Conservation (phyloP, 2,113 vertebrate species). For the Pelobates fuscus region DNA sequence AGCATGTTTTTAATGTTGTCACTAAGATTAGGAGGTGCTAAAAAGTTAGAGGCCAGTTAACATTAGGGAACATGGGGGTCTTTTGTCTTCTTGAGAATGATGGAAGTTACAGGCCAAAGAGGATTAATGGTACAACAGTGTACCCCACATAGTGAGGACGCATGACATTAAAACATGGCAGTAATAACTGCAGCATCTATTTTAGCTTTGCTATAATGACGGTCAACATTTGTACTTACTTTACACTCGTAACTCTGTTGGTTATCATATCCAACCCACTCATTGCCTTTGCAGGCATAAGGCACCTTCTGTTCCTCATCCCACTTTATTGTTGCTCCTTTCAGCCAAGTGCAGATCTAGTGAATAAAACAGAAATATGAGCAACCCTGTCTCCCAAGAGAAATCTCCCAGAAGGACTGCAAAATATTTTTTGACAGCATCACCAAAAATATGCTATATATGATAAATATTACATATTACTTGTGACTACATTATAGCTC, state of each 20-base stretch:
- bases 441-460: not conserved
- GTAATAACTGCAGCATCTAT: not conserved
- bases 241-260: constrained; percentile 71
- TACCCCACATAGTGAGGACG: not conserved
- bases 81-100: too few relatives aligned
- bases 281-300: constrained; percentile 69
- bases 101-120: too few relatives aligned
- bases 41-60: too few relatives aligned
- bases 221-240: constrained; percentile 55
- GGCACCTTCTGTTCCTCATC: constrained; percentile 77
- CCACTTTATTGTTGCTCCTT: constrained; percentile 63
- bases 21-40: too few relatives aligned
- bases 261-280: constrained; percentile 81
- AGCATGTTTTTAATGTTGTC: too few relatives aligned
- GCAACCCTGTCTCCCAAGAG: not conserved
- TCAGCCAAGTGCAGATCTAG: constrained; percentile 73
- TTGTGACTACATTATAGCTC: too few relatives aligned
- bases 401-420: not conserved
- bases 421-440: not conserved
- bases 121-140: too few relatives aligned
- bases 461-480: not conserved
- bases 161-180: not conserved
- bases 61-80: too few relatives aligned
- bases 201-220: too few relatives aligned
- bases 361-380: not conserved